A percentile compares a stretch with the other conserved stretches of the same genome.
Conservation (phyloP, 2,113 vertebrate species). For the Anolis sagrei region DNA sequence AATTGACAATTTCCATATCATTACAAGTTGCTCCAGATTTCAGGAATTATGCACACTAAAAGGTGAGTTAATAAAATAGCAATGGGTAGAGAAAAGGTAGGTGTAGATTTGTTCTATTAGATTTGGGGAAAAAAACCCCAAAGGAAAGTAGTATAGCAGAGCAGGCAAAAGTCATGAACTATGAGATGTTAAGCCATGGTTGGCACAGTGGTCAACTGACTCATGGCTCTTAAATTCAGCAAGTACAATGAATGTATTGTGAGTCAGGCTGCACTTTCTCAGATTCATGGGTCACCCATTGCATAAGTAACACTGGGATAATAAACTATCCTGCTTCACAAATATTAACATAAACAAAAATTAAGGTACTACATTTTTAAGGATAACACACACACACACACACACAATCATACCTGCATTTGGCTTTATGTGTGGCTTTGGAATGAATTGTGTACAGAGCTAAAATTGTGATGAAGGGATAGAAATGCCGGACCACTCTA, state of each 20-base stretch:
- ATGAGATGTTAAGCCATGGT: not conserved
- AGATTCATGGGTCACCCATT: not conserved
- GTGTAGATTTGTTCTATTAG: not conserved
- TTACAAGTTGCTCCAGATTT: constrained; percentile 1
- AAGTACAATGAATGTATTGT: not conserved
- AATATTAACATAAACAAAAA: not conserved
- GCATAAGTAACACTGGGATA: not conserved
- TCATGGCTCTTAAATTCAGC: not conserved
- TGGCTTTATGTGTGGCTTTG: no score
- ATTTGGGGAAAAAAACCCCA: not conserved
- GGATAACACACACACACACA: no score
- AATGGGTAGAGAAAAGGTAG: not conserved
- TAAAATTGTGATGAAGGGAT: not conserved
- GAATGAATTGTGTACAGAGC: not conserved
- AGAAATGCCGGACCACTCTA: no score
- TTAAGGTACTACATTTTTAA: not conserved
- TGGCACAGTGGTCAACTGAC: not conserved
- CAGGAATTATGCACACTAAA: not conserved
- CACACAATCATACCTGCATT: no score
- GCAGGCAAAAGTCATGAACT: no score
- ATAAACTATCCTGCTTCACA: not conserved
- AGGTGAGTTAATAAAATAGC: not conserved
- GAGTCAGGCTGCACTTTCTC: not conserved
- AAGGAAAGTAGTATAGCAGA: not conserved
- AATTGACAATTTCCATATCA: constrained; percentile 14